Base-by-base conservation (phyloP, 2,797 vertebrate species). In the Gallinago nigripennis region DNA sequence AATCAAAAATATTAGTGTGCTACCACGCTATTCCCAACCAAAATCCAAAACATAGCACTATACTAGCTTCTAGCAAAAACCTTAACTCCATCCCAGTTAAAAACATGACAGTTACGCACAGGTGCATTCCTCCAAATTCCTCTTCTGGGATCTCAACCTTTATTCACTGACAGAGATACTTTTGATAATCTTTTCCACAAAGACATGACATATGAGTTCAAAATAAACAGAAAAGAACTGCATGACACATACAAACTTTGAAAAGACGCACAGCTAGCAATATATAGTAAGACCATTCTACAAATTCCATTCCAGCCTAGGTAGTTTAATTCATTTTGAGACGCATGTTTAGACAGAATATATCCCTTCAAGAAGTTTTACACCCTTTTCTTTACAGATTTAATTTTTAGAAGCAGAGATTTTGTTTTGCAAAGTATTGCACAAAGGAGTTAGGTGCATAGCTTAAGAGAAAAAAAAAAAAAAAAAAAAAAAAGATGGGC, bases 161-260 rank as follows among this genome's bases (percentile, higher is more conserved):
- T 53, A 37, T 30, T 23, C 6, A 58, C 4, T 3, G 63, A 27
- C 2, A 45, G 4, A 30, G 5, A 31, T 0, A 35, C 1, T 39
- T 82, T 79, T n/a, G 7, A 54, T 30, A 75, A 57, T 18, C 0
- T 0, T 58, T 90, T 66, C 14, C 46, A 71, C 8, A 70, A 65
- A 78, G 20, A 69, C 54, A 39, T 31, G 21, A 19, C 1, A 18
- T 3, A 15, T 2, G 2, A 71, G 41, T 31, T 51, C 24, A 60
- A 83, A 83, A 72, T 11, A 78, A 27, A 27, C 8, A 51, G 12
- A 43, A 25, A 83, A 71, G 60, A 86, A 16, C 2, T 75, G 18
- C 48, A 12, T 11, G 4, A 18, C 21, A 45, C 19, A 50, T 16
- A 21, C 6, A 79, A 63, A 7, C 10, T 46, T 60, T 50, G 30